Evolutionary conservation across 2,797 vertebrate species (phyloP).

Genomic region (Sebastes reedi): DNA sequence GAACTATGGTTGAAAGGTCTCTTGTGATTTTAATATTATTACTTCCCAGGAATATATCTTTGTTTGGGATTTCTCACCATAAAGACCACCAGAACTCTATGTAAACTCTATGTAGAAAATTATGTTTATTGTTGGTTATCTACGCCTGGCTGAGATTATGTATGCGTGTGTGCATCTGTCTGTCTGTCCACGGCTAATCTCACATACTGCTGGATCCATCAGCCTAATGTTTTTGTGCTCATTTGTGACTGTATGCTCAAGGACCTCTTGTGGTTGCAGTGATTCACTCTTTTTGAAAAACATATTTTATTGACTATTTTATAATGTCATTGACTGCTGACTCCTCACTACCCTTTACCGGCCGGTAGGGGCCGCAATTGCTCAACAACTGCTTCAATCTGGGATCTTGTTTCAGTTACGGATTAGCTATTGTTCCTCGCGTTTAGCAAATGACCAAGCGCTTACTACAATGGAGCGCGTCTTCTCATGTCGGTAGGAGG

Average conservation of each 20-base stretch:
- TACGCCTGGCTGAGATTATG: not conserved
- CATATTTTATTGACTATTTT: not conserved
- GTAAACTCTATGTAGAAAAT: too few relatives aligned
- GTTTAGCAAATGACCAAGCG: too few relatives aligned
- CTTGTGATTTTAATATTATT: not conserved
- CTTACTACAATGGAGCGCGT: too few relatives aligned
- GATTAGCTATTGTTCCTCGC: too few relatives aligned
- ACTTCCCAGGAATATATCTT: not conserved
- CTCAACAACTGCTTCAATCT: too few relatives aligned
- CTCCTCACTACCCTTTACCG: too few relatives aligned
- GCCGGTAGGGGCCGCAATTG: too few relatives aligned
- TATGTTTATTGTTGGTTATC: too few relatives aligned
- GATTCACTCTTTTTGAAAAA: not conserved
- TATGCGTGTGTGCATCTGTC: not conserved
- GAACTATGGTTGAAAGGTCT: not conserved
- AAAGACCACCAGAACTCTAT: not conserved
- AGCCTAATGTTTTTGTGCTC: not conserved
- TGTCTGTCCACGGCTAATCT: not conserved
- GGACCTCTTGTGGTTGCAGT: not conserved
- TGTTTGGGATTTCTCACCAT: not conserved
- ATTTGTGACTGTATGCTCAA: not conserved
- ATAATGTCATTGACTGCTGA: too few relatives aligned
- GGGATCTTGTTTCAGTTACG: too few relatives aligned
- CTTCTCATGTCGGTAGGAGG: too few relatives aligned
- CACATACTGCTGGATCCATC: not conserved